Conservation (phyloP, 2,113 vertebrate genomes). For the Chiloscyllium plagiosum region DNA sequence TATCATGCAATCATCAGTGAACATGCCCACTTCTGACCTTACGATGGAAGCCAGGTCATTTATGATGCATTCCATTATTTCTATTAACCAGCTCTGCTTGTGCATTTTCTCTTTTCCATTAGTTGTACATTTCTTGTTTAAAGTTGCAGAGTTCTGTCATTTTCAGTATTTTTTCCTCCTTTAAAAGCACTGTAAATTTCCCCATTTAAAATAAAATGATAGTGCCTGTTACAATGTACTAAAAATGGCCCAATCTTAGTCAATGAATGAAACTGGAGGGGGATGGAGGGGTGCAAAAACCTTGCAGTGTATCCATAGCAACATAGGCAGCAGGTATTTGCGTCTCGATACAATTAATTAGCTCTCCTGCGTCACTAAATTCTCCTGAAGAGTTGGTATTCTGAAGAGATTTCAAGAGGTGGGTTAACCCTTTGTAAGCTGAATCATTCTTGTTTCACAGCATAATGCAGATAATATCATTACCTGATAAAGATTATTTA, state of each 20-base stretch:
- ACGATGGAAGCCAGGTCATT: too few relatives aligned
- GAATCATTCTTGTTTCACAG: not conserved
- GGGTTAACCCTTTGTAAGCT: not conserved
- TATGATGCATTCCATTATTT: not conserved
- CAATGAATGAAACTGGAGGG: slow-evolving; percentile 3
- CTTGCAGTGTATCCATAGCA: slow-evolving; percentile 34
- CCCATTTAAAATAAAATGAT: not conserved
- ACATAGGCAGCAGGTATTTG: slow-evolving; percentile 31
- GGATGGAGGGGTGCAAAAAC: not conserved
- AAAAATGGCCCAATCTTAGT: not conserved
- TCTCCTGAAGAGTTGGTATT: not conserved
- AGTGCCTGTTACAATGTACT: not conserved
- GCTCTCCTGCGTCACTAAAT: not conserved
- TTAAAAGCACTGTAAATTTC: not conserved
- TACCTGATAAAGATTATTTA: not conserved
- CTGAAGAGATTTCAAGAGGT: not conserved
- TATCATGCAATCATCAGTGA: too few relatives aligned
- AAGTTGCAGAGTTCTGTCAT: not conserved
- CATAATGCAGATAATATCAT: not conserved
- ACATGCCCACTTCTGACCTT: too few relatives aligned
- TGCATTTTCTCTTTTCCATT: not conserved
- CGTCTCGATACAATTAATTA: slow-evolving; percentile 28
- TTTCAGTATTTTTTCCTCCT: not conserved
- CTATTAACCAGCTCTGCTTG: not conserved
- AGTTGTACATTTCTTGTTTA: not conserved